phyloP scores from a whole-genome alignment of 1,140 invertebrate species.

The Drosophila repleta region DNA sequence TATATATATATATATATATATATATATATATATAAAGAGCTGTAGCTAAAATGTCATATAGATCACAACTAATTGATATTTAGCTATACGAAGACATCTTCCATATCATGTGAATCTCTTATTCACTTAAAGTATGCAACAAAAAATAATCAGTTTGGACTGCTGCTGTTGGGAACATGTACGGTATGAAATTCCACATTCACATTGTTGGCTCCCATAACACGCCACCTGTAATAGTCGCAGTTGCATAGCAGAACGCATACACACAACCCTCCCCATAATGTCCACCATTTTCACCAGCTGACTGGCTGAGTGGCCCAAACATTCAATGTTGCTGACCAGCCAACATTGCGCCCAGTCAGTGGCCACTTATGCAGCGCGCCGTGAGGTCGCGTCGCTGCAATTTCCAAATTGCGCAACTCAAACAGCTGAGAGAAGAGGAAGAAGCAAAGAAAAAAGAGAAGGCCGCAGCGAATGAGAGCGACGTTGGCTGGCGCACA shows the following conservation, averaged over 20 bases:
- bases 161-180: neutral
- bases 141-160: neutral
- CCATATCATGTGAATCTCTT: too few relatives aligned
- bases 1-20: too few relatives aligned
- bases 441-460: neutral
- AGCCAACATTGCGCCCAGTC: constrained; percentile 34
- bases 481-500: constrained; percentile 33
- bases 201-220: neutral
- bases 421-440: constrained; percentile 30
- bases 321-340: constrained; percentile 47
- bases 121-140: constrained; percentile 11
- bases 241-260: neutral
- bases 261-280: constrained; percentile 20
- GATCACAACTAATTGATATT: too few relatives aligned
- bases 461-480: constrained; percentile 16
- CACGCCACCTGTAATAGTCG: constrained; percentile 1
- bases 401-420: constrained; percentile 65
- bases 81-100: too few relatives aligned
- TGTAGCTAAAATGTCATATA: neutral
- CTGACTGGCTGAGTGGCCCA: constrained; percentile 32
- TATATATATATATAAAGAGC: too few relatives aligned
- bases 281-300: constrained; percentile 25
- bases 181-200: neutral
- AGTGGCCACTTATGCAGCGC: constrained; percentile 69
- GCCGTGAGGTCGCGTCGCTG: constrained; percentile 35